phyloP scores from a whole-genome alignment of 2,113 vertebrate species.

The Leptobrachium leishanense region DNA sequence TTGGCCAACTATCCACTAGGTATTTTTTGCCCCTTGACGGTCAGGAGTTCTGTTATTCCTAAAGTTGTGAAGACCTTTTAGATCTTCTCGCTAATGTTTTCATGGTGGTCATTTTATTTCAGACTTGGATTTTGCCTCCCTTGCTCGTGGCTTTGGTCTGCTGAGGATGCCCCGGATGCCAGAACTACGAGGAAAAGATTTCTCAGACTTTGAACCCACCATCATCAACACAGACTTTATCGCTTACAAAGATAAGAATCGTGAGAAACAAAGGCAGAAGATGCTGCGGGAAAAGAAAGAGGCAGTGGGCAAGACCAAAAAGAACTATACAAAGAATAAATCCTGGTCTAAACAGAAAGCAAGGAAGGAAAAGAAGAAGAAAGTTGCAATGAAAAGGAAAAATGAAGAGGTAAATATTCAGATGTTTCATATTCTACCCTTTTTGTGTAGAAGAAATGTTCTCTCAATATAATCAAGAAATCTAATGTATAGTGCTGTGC shows the following conservation, averaged over 20 bases:
- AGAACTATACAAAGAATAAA: slow-evolving; percentile 74
- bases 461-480: too few species aligned
- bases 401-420: slow-evolving; percentile 70
- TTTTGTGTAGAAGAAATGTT: background rate
- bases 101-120: background rate
- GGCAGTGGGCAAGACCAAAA: slow-evolving; percentile 53
- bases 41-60: too few species aligned
- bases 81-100: too few species aligned
- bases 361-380: slow-evolving; percentile 82
- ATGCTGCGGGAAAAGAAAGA: slow-evolving; percentile 69
- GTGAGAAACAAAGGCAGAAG: slow-evolving; percentile 87
- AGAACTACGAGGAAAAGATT: slow-evolving; percentile 80
- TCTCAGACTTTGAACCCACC: slow-evolving; percentile 75
- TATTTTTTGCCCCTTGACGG: too few species aligned
- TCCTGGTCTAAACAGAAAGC: slow-evolving; percentile 94
- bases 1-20: too few species aligned
- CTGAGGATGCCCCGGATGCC: slow-evolving; percentile 94
- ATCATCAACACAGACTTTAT: slow-evolving; percentile 82
- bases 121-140: slow-evolving; percentile 86
- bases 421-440: background rate
- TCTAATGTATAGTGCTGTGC: too few species aligned
- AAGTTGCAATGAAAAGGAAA: slow-evolving; percentile 78
- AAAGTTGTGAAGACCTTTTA: too few species aligned
- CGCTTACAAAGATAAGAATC: slow-evolving; percentile 87
- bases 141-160: slow-evolving; percentile 87